Conservation (phyloP, 2,113 vertebrate genomes). For the Chloroceryle aenea region DNA sequence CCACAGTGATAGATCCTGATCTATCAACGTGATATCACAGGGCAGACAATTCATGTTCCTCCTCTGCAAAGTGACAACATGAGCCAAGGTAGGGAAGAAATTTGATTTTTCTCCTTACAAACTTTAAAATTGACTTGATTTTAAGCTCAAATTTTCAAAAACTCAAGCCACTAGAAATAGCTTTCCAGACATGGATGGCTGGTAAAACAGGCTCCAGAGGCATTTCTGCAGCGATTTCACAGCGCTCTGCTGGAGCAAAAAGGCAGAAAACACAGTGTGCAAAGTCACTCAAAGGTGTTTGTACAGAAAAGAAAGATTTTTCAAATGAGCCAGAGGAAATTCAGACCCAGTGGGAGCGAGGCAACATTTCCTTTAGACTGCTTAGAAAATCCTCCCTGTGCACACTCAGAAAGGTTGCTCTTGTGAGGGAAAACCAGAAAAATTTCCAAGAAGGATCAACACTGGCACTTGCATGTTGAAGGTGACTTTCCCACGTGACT, state of each 20-base stretch:
- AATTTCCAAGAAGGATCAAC: background rate
- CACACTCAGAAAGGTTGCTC: background rate
- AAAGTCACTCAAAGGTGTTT: background rate
- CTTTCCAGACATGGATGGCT: background rate
- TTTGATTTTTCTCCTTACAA: background rate
- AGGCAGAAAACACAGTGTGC: background rate
- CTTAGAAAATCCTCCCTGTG: background rate
- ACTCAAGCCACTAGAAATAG: background rate
- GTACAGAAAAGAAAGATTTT: background rate
- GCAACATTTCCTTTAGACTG: background rate
- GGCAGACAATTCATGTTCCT: background rate
- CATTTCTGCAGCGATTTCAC: background rate
- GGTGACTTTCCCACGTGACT: background rate
- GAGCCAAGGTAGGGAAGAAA: background rate
- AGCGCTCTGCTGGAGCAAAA: background rate
- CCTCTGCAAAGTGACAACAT: background rate
- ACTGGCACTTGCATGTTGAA: background rate
- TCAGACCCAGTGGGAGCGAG: background rate
- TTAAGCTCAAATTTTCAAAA: background rate
- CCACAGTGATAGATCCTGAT: background rate
- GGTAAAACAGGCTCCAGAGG: background rate
- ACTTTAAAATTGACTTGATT: background rate
- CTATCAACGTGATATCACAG: background rate
- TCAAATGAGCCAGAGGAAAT: background rate
- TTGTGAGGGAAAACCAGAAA: background rate